Evolutionary conservation across 1,140 invertebrate genomes (phyloP).

Genomic region (Microplitis mediator): DNA sequence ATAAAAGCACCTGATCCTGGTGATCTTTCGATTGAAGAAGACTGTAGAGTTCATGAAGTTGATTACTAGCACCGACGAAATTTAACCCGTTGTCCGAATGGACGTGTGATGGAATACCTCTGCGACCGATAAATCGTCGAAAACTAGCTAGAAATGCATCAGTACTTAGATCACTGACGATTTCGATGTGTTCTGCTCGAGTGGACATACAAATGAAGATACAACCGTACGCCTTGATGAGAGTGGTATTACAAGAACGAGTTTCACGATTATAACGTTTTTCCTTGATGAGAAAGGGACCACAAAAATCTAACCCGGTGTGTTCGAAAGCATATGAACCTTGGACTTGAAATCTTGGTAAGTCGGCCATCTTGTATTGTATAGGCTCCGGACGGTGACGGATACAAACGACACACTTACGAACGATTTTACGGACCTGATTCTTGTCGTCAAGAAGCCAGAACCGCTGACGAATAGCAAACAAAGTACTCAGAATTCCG

Average conservation of each 20-base stretch:
- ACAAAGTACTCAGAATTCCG: slow-evolving; percentile 7
- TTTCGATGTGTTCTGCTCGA: not conserved
- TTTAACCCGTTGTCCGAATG: slow-evolving; percentile 21
- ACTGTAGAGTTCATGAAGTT: not conserved
- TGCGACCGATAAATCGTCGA: not conserved
- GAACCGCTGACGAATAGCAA: not conserved
- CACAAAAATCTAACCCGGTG: not conserved
- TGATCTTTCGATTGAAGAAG: not conserved
- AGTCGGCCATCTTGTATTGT: not conserved
- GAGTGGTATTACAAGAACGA: too few species aligned
- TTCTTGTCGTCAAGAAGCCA: too few species aligned
- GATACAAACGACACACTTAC: not conserved
- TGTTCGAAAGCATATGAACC: not conserved
- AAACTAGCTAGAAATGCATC: slow-evolving; percentile 39
- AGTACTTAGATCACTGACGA: not conserved
- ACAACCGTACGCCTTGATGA: too few species aligned
- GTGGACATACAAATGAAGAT: not conserved
- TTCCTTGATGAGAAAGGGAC: too few species aligned
- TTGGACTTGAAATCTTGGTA: too few species aligned
- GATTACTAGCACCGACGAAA: slow-evolving; percentile 18
- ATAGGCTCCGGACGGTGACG: not conserved
- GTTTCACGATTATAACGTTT: too few species aligned
- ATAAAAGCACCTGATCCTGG: slow-evolving; percentile 32
- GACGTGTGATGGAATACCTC: slow-evolving; percentile 10
- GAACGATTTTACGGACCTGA: slow-evolving; percentile 7